Conservation (phyloP, 2,888 invertebrate species). For the Atethmia centrago region DNA sequence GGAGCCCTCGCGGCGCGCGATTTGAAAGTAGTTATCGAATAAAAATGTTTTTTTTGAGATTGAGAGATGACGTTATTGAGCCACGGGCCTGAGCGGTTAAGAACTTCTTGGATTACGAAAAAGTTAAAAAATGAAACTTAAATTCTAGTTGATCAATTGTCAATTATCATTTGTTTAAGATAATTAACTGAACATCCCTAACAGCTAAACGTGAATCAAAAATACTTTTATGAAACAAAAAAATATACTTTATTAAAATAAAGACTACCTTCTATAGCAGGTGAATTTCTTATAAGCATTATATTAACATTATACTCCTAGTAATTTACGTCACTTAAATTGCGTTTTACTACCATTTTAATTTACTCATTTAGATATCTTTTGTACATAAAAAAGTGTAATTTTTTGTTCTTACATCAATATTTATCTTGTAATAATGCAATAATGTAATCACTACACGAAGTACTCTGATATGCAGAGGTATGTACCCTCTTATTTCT, state of each 20-base stretch:
- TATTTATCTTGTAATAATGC: constrained; percentile 7
- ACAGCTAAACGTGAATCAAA: constrained; percentile 18
- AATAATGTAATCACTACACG: constrained; percentile 19
- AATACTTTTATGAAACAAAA: constrained; percentile 24
- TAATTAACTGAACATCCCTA: neutral
- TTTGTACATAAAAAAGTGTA: constrained; percentile 32
- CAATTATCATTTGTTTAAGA: neutral
- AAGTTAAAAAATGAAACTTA: constrained; percentile 17
- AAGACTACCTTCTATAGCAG: constrained; percentile 1
- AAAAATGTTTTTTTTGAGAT: too few relatives aligned
- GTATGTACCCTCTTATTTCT: constrained; percentile 7
- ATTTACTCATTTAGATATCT: constrained; percentile 11
- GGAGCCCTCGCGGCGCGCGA: too few relatives aligned
- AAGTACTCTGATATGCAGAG: constrained; percentile 65
- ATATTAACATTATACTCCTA: neutral
- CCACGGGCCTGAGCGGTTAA: too few relatives aligned
- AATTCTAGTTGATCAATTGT: constrained; percentile 15
- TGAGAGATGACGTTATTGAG: too few relatives aligned
- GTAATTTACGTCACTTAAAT: neutral
- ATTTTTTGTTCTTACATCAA: constrained; percentile 32
- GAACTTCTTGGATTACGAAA: constrained; percentile 5
- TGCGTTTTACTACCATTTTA: constrained; percentile 5
- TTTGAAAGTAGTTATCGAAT: too few relatives aligned
- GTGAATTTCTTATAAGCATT: constrained; percentile 7
- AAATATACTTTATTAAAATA: constrained; percentile 17